Evolutionary conservation across 92 coral and sea anemone species (phyloP), one percentile per base, ranked within the genome.

Genomic region (Paragorgia papillata): DNA sequence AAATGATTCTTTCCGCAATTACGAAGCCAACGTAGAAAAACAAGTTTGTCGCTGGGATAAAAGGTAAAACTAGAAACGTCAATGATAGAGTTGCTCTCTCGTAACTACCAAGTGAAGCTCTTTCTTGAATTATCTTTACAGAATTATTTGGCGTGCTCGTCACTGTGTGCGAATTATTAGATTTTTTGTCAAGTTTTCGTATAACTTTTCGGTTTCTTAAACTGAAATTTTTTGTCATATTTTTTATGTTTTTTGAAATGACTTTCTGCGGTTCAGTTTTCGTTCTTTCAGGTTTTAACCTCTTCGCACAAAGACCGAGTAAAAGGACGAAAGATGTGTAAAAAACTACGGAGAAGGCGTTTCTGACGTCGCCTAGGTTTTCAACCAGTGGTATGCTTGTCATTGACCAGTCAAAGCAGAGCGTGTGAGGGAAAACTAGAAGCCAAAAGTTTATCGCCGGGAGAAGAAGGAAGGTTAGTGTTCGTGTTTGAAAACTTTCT

Each of bases 381-480:
- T 94, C 90, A 0, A 94, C 77, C 18, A 94, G 73, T 19, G 98
- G 98, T 51, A 94, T 82, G 28, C 97, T 81, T 28, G 85, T 92
- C 95, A 94, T 89, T 0, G 98, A 94, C 98, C 98, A 94, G 81
- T 94, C 98, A 85, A 94, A 94, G 73, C 98, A 91, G 29, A 94
- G 73, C 7, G 85, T 81, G 34, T 81, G 92, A 13, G 98, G 98
- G 75, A 89, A 94, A n/a, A 94, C 62, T 12, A 94, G 85, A n/a
- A 94, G 79, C 98, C 92, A 87, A 41, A 94, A 91, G 73, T 94
- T 84, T 69, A 84, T 86, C 29, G 87, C 92, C 1, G 98, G 98
- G 26, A 94, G 73, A 81, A 65, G 88, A 8, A 94, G 53, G 61
- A 91, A 94, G 1, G 98, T 94, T 15, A 94, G 63, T 28, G 87